These are phyloP conservation scores for Triplophysa bombifrons DNA, from an alignment of 2,797 vertebrate species.

Conservation along the genomic window DNA sequence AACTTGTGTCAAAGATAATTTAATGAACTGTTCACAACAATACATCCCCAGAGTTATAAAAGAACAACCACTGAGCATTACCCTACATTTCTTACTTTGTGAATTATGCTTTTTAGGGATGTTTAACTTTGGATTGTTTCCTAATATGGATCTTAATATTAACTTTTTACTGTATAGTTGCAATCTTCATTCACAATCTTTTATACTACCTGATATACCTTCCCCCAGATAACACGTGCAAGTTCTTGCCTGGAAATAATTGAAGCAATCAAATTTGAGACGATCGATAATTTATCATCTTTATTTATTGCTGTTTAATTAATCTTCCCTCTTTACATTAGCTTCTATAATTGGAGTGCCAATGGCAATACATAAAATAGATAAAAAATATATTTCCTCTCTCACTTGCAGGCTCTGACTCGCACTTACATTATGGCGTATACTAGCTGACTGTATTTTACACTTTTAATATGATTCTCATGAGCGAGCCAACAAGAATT, in stretches of 20 bases:
- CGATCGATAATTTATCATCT: slow-evolving; percentile 55
- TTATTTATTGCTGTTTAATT: slow-evolving; percentile 60
- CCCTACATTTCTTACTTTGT: no score
- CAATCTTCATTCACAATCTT: no score
- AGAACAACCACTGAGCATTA: no score
- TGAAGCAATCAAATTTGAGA: slow-evolving; percentile 44
- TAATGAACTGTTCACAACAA: not conserved
- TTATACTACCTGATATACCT: not conserved
- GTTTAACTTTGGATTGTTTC: no score
- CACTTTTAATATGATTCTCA: slow-evolving; percentile 57
- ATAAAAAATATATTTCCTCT: slow-evolving; percentile 64
- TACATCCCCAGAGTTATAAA: no score
- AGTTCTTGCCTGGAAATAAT: slow-evolving; percentile 42
- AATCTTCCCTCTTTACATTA: slow-evolving; percentile 23
- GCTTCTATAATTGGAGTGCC: slow-evolving; percentile 55
- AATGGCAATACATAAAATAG: slow-evolving; percentile 64
- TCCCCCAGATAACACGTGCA: slow-evolving; percentile 39
- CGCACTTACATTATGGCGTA: slow-evolving; percentile 59
- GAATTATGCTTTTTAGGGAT: no score
- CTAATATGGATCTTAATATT: no score
- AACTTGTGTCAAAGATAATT: no score
- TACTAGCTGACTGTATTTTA: slow-evolving; percentile 68
- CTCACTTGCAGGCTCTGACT: slow-evolving; percentile 65
- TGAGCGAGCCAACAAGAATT: slow-evolving; percentile 1
- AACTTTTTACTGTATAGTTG: no score